Percentiles rank a stretch among this genome's conserved stretches.
Conservation (phyloP, 2,888 invertebrate species). For the Drepanosiphum platanoidis region DNA sequence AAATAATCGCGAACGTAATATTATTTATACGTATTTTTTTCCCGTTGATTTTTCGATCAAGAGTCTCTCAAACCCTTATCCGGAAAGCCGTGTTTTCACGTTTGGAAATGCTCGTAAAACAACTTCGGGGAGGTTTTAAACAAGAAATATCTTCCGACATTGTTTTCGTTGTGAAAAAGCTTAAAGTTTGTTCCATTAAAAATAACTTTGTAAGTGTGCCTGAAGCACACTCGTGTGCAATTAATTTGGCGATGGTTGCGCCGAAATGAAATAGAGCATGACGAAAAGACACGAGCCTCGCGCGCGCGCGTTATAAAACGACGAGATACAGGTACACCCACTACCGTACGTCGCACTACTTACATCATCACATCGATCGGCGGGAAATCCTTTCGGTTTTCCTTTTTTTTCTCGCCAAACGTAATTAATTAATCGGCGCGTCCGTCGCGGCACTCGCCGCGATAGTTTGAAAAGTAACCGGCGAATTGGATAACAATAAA, state of each 20-base stretch:
- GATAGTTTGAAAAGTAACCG: no score
- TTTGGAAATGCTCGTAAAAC: slow-evolving; percentile 2
- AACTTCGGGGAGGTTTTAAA: not conserved
- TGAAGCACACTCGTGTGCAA: not conserved
- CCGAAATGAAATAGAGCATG: not conserved
- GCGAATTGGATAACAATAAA: no score
- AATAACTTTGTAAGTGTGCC: not conserved
- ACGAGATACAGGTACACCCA: no score
- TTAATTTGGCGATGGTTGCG: not conserved
- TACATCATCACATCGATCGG: no score
- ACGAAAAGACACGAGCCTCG: not conserved
- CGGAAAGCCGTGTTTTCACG: not conserved
- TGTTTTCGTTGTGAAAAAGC: not conserved
- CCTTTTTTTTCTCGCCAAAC: no score
- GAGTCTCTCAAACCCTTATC: not conserved
- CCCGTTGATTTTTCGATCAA: no score
- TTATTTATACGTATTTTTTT: no score
- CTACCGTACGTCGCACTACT: no score
- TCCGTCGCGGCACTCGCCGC: not conserved
- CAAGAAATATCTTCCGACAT: not conserved
- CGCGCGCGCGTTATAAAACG: no score
- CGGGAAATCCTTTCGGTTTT: no score
- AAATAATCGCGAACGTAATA: no score
- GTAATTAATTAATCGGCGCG: not conserved
- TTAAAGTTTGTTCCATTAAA: slow-evolving; percentile 10